phyloP scores from a whole-genome alignment of 2,113 vertebrate genomes.

The Sphyrna mokarran region DNA sequence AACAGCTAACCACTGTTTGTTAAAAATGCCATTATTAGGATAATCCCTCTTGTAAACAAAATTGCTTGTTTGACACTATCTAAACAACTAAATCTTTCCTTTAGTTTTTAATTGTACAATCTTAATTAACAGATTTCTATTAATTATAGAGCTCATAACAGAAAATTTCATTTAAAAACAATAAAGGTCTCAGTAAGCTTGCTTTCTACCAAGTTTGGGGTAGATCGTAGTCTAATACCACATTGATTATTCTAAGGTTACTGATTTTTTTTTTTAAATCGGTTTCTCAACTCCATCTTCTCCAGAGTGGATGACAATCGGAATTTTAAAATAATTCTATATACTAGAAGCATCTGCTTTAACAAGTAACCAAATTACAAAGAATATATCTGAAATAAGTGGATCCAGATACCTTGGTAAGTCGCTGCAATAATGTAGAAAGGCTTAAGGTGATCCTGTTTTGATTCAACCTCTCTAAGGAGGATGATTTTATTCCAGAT shows the following conservation, averaged over 20 bases:
- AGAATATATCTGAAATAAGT: slow-evolving; percentile 5
- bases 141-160: not conserved
- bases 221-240: not conserved
- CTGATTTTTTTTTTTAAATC: not conserved
- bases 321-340: not conserved
- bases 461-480: slow-evolving; percentile 22
- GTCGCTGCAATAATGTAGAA: not conserved
- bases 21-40: not conserved
- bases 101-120: slow-evolving; percentile 17
- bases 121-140: not conserved
- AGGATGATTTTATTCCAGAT: slow-evolving; percentile 29
- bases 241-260: not conserved
- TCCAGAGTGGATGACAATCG: slow-evolving; percentile 12
- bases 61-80: slow-evolving; percentile 19
- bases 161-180: not conserved
- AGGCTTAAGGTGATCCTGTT: not conserved
- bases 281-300: not conserved
- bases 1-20: not conserved
- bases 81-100: not conserved
- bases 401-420: slow-evolving; percentile 17
- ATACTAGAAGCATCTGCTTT: not conserved
- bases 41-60: slow-evolving; percentile 8
- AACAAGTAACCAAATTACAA: not conserved
- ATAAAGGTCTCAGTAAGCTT: not conserved
- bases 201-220: not conserved